These are phyloP conservation scores for Acrocyrtus sp. DNA, from an alignment of 2,888 invertebrate genomes.

Conservation along the genomic window DNA sequence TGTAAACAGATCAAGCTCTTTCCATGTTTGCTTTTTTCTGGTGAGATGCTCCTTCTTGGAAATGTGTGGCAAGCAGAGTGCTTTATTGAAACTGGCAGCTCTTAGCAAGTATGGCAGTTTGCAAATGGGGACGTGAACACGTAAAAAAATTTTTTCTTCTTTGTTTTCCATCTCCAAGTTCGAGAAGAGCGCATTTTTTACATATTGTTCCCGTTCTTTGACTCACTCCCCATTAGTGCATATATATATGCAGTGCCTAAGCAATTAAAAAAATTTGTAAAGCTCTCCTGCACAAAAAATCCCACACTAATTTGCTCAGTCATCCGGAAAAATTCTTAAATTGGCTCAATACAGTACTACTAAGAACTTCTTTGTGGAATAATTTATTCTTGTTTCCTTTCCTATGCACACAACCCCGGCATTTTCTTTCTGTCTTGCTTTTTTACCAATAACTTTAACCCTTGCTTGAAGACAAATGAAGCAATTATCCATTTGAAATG, in stretches of 20 bases:
- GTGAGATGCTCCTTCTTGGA: too few species aligned
- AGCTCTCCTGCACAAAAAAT: too few species aligned
- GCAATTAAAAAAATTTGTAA: neutral
- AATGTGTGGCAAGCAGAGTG: too few species aligned
- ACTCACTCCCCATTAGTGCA: too few species aligned
- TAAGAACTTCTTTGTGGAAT: neutral
- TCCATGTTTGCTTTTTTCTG: neutral
- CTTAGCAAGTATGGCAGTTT: neutral
- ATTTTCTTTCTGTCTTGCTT: too few species aligned
- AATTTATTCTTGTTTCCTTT: neutral
- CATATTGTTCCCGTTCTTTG: too few species aligned
- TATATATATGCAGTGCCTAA: too few species aligned
- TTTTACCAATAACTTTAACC: too few species aligned
- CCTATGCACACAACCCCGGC: too few species aligned
- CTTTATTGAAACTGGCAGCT: too few species aligned
- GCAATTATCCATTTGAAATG: neutral
- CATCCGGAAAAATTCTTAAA: neutral
- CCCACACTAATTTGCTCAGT: neutral
- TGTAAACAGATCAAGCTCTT: neutral
- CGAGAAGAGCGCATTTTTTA: too few species aligned
- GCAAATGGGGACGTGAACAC: neutral
- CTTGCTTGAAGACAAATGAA: neutral
- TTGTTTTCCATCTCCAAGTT: neutral
- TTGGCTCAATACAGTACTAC: neutral
- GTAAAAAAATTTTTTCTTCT: neutral